Evolutionary conservation across 2,113 vertebrate species (phyloP).

Genomic region (Peucedramus taeniatus): DNA sequence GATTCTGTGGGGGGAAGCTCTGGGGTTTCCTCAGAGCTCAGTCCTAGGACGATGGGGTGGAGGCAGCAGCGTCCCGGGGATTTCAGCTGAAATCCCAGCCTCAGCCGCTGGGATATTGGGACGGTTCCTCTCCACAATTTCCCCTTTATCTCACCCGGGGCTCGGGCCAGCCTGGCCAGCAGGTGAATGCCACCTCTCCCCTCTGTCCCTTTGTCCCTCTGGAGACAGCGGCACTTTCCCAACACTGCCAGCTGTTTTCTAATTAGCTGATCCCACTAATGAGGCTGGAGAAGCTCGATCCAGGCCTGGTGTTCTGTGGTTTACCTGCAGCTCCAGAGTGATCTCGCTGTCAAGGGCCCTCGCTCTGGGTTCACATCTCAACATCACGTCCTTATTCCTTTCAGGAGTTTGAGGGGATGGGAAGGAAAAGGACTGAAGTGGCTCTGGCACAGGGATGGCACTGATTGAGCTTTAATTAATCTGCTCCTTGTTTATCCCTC

Average conservation of each 20-base stretch:
- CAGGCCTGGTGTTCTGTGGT: not conserved
- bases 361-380: accelerated
- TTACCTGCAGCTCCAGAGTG: not conserved
- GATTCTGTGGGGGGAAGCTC: not conserved
- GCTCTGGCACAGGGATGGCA: not conserved
- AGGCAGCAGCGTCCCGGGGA: accelerated
- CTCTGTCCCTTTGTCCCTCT: not conserved
- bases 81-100: not conserved
- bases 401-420: not conserved
- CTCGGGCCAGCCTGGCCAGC: not conserved
- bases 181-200: not conserved
- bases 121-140: not conserved
- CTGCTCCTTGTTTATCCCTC: not conserved
- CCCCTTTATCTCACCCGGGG: accelerated
- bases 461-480: not conserved
- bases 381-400: not conserved
- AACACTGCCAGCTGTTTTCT: accelerated
- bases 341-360: not conserved
- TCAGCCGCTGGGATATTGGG: accelerated
- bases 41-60: accelerated
- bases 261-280: not conserved
- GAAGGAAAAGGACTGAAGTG: not conserved
- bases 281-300: not conserved
- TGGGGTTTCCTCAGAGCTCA: not conserved
- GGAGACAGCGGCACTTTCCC: not conserved